Conservation (phyloP, 2,113 vertebrate species). For the Oenanthe melanoleuca region DNA sequence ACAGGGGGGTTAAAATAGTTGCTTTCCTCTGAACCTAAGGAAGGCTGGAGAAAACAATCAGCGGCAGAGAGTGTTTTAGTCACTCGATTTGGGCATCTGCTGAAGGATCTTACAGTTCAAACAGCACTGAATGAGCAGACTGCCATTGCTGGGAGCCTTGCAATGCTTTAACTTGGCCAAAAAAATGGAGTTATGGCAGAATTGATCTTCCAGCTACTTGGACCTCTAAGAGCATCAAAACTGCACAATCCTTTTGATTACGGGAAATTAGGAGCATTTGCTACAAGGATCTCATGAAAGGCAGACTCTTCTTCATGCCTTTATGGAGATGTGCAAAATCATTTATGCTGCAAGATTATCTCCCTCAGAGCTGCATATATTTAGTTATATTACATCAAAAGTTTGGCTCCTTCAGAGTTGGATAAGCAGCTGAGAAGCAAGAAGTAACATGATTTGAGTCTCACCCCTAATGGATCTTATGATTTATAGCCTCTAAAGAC, state of each 20-base stretch:
- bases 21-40: background rate
- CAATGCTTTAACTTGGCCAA: background rate
- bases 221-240: constrained; percentile 22
- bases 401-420: constrained; percentile 16
- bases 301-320: background rate
- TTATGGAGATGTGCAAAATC: constrained; percentile 12
- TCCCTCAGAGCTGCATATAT: constrained; percentile 26
- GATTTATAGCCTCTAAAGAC: constrained; percentile 39
- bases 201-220: background rate
- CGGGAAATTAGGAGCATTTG: constrained; percentile 41
- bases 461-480: constrained; percentile 50
- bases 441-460: constrained; percentile 12
- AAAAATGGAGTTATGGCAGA: background rate
- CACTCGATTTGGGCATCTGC: background rate
- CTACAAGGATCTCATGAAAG: constrained; percentile 27
- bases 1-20: background rate
- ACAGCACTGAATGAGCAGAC: background rate
- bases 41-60: background rate
- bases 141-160: background rate
- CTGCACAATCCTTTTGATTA: constrained; percentile 34
- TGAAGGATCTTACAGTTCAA: background rate
- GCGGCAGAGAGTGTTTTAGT: background rate
- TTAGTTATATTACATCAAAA: constrained; percentile 44
- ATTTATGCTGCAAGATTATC: constrained; percentile 16
- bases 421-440: constrained; percentile 40